Percentiles rank a stretch among this genome's conserved stretches.
These are phyloP conservation scores for Seira ritae DNA, from an alignment of 2,888 invertebrate genomes.

Conservation along the genomic window DNA sequence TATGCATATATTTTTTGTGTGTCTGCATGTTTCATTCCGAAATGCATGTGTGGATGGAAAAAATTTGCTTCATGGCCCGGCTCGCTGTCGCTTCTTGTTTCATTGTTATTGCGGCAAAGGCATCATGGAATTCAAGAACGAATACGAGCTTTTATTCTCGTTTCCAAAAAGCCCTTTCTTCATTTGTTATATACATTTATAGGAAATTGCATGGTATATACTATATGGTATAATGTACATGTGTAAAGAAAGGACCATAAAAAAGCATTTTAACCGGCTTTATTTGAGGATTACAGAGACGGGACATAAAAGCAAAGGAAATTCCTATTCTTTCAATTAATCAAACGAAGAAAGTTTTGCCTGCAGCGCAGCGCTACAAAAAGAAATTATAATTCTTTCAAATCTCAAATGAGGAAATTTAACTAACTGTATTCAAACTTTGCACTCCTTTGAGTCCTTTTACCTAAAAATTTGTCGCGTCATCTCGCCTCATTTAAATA, in stretches of 20 bases:
- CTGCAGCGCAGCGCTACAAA: neutral
- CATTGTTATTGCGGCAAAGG: slow-evolving; percentile 13
- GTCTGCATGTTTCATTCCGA: too few relatives aligned
- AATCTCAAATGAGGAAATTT: too few relatives aligned
- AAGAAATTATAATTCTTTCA: too few relatives aligned
- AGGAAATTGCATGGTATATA: neutral
- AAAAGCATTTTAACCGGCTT: neutral
- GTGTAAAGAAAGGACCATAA: neutral
- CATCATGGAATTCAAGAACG: neutral
- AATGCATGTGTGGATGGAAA: too few relatives aligned
- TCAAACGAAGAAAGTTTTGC: neutral
- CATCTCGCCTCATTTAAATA: too few relatives aligned
- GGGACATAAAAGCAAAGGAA: neutral
- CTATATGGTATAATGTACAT: neutral
- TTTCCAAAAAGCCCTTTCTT: neutral
- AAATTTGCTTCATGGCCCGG: too few relatives aligned
- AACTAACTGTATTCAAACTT: too few relatives aligned
- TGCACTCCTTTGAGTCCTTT: too few relatives aligned
- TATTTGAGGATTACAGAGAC: neutral
- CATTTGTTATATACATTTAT: neutral
- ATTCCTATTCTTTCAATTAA: neutral
- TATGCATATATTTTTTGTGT: too few relatives aligned
- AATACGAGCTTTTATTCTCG: too few relatives aligned
- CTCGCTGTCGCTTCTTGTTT: neutral
- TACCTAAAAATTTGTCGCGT: too few relatives aligned